These are phyloP conservation scores for Zosterops japonicus DNA, from an alignment of 2,113 vertebrate genomes.

Conservation along the genomic window DNA sequence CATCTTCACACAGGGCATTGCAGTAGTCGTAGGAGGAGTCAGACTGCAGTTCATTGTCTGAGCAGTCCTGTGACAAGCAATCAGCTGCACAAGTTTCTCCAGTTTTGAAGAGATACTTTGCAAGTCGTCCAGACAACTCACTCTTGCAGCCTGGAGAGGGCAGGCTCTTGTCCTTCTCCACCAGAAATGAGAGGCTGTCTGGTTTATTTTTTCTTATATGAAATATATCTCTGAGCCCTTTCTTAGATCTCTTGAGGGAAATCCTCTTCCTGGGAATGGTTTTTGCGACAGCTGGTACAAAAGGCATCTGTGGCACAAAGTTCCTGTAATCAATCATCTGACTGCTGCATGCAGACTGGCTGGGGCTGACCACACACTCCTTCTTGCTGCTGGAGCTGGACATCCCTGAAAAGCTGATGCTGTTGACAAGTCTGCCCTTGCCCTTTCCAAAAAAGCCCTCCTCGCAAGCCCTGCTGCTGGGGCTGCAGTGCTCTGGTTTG, in stretches of 20 bases:
- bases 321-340: constrained; percentile 85
- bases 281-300: constrained; percentile 86
- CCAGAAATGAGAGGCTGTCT: constrained; percentile 66
- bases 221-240: constrained; percentile 82
- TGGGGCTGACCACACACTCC: constrained; percentile 55
- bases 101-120: constrained; percentile 51
- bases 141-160: constrained; percentile 42
- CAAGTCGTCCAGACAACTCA: background rate
- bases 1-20: constrained; percentile 78
- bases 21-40: constrained; percentile 79
- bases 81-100: constrained; percentile 60
- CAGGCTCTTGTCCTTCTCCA: constrained; percentile 56
- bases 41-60: constrained; percentile 74
- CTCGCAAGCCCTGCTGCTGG: background rate
- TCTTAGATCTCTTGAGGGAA: constrained; percentile 82
- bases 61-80: constrained; percentile 69
- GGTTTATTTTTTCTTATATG: constrained; percentile 77
- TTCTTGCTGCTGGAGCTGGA: constrained; percentile 57
- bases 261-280: constrained; percentile 84
- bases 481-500: constrained; percentile 11
- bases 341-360: constrained; percentile 57
- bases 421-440: constrained; percentile 71
- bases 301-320: constrained; percentile 85
- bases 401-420: constrained; percentile 77
- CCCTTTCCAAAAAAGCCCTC: background rate